These are phyloP conservation scores for Catharus fuscescens DNA, from an alignment of 2,113 vertebrate genomes.

Conservation along the genomic window DNA sequence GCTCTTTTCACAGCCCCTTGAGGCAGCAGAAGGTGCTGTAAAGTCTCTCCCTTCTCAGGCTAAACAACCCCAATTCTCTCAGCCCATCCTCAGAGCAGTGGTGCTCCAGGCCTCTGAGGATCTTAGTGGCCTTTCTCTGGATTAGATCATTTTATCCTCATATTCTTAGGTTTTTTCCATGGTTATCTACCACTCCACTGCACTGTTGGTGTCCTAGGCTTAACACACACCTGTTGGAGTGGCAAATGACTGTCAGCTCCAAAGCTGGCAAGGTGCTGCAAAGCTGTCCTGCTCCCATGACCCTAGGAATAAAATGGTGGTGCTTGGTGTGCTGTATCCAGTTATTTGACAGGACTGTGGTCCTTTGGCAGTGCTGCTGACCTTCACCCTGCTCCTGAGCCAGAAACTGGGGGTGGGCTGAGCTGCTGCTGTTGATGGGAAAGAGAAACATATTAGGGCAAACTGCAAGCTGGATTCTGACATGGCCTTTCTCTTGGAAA, in stretches of 20 bases:
- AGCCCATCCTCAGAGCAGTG: neutral
- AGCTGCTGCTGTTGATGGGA: neutral
- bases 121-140: neutral
- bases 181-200: neutral
- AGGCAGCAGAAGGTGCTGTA: neutral
- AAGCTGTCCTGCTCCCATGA: neutral
- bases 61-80: neutral
- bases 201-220: neutral
- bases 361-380: neutral
- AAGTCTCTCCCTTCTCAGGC: neutral
- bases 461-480: neutral
- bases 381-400: neutral
- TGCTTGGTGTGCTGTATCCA: neutral
- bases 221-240: neutral
- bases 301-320: fast-evolving
- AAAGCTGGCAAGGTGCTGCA: neutral
- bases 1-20: neutral
- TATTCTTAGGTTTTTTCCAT: neutral
- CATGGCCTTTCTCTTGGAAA: neutral
- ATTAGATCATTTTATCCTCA: neutral
- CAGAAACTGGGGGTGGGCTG: neutral
- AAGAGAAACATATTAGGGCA: neutral
- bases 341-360: neutral
- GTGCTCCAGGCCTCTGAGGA: neutral
- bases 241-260: neutral